Evolutionary conservation across 2,888 invertebrate genomes (phyloP).

Genomic region (Carterocephalus palaemon): DNA sequence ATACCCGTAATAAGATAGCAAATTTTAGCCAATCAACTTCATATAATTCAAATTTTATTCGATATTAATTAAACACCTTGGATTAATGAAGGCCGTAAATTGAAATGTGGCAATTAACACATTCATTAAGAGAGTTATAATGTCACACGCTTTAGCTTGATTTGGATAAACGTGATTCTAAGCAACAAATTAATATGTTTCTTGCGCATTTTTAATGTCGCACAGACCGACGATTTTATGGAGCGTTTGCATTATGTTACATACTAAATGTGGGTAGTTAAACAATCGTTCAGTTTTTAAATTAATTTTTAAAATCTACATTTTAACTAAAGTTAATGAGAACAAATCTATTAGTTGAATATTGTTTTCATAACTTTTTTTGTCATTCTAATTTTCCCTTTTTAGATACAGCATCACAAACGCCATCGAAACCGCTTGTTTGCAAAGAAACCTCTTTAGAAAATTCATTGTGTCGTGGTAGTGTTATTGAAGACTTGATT

Average conservation of each 20-base stretch:
- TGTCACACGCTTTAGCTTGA: constrained; percentile 14
- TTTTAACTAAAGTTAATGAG: no score
- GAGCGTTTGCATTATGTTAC: background rate
- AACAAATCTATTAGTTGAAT: no score
- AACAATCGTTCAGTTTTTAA: background rate
- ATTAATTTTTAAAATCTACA: no score
- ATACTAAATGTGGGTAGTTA: background rate
- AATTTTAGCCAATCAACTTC: constrained; percentile 1
- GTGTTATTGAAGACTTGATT: constrained; percentile 50
- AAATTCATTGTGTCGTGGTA: constrained; percentile 43
- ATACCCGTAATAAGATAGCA: no score
- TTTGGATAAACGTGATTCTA: constrained; percentile 23
- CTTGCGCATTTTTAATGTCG: background rate
- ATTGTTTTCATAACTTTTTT: no score
- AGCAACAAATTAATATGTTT: constrained; percentile 25
- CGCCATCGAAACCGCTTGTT: constrained; percentile 1
- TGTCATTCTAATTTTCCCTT: no score
- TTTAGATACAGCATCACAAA: no score
- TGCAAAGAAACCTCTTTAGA: constrained; percentile 1
- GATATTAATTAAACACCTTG: constrained; percentile 21
- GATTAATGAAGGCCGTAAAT: constrained; percentile 15
- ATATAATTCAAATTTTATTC: constrained; percentile 13
- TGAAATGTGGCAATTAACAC: constrained; percentile 22
- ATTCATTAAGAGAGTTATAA: constrained; percentile 23
- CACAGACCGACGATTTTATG: constrained; percentile 3